phyloP scores from a whole-genome alignment of 2,888 invertebrate species.

The Cabera pusaria region DNA sequence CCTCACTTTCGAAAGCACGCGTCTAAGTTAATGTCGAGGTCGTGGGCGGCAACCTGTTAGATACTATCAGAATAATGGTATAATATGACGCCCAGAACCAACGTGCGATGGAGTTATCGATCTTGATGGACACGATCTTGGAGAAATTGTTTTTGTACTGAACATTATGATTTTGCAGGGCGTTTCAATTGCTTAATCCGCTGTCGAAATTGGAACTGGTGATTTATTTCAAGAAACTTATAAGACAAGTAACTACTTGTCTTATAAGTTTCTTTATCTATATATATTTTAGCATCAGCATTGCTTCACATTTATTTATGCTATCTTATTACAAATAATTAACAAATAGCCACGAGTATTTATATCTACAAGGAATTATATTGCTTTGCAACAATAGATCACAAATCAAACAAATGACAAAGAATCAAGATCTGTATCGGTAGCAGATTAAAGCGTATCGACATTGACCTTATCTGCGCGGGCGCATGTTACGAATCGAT shows the following conservation, averaged over 20 bases:
- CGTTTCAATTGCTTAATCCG: slow-evolving; percentile 9
- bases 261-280: too few species aligned
- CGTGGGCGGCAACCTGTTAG: slow-evolving; percentile 50
- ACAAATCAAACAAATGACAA: slow-evolving; percentile 20
- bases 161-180: not conserved
- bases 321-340: too few species aligned
- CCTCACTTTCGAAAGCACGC: slow-evolving; percentile 35
- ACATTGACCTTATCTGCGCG: slow-evolving; percentile 75
- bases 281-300: too few species aligned
- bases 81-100: slow-evolving; percentile 54
- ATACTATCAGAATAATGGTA: slow-evolving; percentile 56
- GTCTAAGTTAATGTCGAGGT: slow-evolving; percentile 36
- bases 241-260: not conserved
- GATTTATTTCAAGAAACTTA: not conserved
- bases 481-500: slow-evolving; percentile 76
- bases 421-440: slow-evolving; percentile 51
- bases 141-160: slow-evolving; percentile 13
- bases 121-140: slow-evolving; percentile 36
- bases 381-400: slow-evolving; percentile 8
- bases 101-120: slow-evolving; percentile 44
- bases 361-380: too few species aligned
- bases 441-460: slow-evolving; percentile 73
- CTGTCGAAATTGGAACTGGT: not conserved
- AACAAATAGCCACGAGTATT: too few species aligned
- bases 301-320: too few species aligned